A percentile compares a stretch with the other conserved stretches of the same genome.
Evolutionary conservation across 2,888 invertebrate species (phyloP).

Genomic region (Myopa tessellatipennis): DNA sequence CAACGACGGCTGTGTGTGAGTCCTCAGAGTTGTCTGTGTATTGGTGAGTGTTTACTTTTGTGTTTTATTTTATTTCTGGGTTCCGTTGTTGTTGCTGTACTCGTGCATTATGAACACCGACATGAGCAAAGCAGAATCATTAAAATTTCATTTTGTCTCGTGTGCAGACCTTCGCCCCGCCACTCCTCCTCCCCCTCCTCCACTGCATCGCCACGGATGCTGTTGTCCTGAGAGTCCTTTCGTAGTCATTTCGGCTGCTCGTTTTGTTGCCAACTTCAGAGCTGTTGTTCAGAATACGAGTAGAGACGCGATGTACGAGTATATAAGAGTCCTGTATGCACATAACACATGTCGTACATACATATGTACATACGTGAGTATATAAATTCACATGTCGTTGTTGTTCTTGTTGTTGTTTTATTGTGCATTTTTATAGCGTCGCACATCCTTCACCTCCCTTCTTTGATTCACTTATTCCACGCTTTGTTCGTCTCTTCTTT

Average conservation of each 20-base stretch:
- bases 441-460: not conserved
- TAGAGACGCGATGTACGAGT: not conserved
- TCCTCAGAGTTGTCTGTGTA: not conserved
- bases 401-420: slow-evolving; percentile 6
- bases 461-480: not conserved
- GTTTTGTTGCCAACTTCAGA: slow-evolving; percentile 48
- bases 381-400: not conserved
- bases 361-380: not conserved
- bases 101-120: slow-evolving; percentile 14
- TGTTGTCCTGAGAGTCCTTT: slow-evolving; percentile 31
- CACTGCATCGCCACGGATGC: slow-evolving; percentile 41
- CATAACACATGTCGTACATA: not conserved
- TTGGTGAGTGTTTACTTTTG: not conserved
- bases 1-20: too few species aligned
- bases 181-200: slow-evolving; percentile 12
- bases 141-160: slow-evolving; percentile 58
- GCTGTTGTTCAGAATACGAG: slow-evolving; percentile 30
- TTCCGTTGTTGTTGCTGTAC: not conserved
- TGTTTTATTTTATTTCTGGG: slow-evolving; percentile 25
- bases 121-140: slow-evolving; percentile 44
- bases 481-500: slow-evolving; percentile 1
- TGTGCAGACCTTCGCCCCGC: not conserved
- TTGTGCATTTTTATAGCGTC: slow-evolving; percentile 23
- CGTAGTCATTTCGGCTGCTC: slow-evolving; percentile 31
- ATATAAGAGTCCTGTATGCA: not conserved